Evolutionary conservation across 1,140 invertebrate species (phyloP).

Genomic region (Lepeophtheirus salmonis): DNA sequence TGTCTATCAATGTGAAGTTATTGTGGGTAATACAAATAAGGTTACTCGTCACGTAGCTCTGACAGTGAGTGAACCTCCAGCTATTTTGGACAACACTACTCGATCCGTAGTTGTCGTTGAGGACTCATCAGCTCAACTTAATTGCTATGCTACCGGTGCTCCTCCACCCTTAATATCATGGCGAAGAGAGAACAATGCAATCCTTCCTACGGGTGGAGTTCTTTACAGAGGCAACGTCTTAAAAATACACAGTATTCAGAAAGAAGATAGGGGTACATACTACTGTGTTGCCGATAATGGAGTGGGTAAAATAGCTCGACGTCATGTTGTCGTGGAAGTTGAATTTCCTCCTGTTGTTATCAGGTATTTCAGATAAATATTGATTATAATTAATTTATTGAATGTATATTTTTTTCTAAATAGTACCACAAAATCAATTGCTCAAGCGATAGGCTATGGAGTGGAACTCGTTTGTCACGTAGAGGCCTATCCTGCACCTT

Average conservation of each 20-base stretch:
- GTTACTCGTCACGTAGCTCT: constrained; percentile 62
- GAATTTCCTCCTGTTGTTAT: constrained; percentile 46
- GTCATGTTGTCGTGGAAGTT: constrained; percentile 70
- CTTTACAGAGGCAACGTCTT: constrained; percentile 41
- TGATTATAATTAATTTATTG: too few species aligned
- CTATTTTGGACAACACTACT: constrained; percentile 81
- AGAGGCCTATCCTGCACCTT: constrained; percentile 72
- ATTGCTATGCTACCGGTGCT: constrained; percentile 59
- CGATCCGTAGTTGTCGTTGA: constrained; percentile 57
- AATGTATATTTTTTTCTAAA: too few species aligned
- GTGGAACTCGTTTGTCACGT: constrained; percentile 82
- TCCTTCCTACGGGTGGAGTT: constrained; percentile 66
- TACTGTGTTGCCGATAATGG: constrained; percentile 81
- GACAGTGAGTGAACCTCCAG: constrained; percentile 58
- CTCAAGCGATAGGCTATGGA: constrained; percentile 70
- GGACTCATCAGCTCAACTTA: constrained; percentile 51
- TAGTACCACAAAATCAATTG: constrained; percentile 29
- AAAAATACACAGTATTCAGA: constrained; percentile 52
- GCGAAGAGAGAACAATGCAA: constrained; percentile 77
- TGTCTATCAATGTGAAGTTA: constrained; percentile 62
- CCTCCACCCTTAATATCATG: constrained; percentile 56
- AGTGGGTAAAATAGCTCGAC: constrained; percentile 56
- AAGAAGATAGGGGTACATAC: constrained; percentile 74
- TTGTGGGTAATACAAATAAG: constrained; percentile 53
- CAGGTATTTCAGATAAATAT: constrained; percentile 1